Conservation (phyloP, 1,140 invertebrate species). For the Lasioglossum baleicum region DNA sequence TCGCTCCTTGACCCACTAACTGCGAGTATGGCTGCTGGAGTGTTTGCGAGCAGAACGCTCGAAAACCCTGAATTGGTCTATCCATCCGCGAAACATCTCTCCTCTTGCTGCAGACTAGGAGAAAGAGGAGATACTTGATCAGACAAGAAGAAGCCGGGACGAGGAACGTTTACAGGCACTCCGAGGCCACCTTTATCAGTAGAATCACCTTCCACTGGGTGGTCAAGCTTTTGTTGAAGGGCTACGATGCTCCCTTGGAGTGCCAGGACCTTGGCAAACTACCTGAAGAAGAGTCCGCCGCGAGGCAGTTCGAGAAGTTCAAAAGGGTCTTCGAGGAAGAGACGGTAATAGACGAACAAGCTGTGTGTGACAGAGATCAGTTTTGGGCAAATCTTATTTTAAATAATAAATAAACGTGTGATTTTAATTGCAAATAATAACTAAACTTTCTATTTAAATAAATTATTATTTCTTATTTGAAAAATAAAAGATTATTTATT, state of each 20-base stretch:
- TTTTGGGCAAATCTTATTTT: too few species aligned
- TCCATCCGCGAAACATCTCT: not conserved
- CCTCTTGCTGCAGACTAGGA: conserved; percentile 56
- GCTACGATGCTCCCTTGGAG: conserved; percentile 85
- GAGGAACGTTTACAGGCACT: conserved; percentile 59
- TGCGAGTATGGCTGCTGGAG: not conserved
- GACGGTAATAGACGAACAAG: conserved; percentile 71
- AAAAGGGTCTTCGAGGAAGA: conserved; percentile 77
- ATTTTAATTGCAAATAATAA: too few species aligned
- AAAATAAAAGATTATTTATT: too few species aligned
- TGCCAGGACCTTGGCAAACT: conserved; percentile 86
- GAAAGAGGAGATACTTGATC: conserved; percentile 54
- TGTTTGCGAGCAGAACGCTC: not conserved
- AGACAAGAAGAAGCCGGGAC: conserved; percentile 18
- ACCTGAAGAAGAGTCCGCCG: conserved; percentile 83
- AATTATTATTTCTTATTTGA: too few species aligned
- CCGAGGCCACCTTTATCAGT: conserved; percentile 57
- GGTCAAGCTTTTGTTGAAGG: conserved; percentile 83
- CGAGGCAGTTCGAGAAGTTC: conserved; percentile 81
- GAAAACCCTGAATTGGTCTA: not conserved
- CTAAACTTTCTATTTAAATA: too few species aligned
- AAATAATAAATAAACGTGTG: too few species aligned
- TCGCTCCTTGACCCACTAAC: conserved; percentile 34
- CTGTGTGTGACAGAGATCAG: too few species aligned
- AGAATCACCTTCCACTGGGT: conserved; percentile 90